Conservation (phyloP, 2,113 vertebrate genomes). For the Morone saxatilis region DNA sequence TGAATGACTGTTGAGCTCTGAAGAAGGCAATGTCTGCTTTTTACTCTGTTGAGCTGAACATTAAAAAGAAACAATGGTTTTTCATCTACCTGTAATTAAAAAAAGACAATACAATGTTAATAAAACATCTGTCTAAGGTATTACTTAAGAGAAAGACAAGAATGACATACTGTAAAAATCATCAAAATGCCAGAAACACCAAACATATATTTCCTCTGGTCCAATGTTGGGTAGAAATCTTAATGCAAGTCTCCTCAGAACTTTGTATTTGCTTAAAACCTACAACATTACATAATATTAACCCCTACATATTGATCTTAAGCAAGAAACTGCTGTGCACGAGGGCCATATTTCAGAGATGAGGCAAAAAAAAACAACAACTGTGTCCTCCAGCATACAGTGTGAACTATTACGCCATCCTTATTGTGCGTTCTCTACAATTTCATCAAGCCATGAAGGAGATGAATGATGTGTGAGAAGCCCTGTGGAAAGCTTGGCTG, state of each 20-base stretch:
- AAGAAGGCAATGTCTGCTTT: background rate
- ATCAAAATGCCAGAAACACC: background rate
- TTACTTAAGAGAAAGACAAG: background rate
- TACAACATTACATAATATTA: background rate
- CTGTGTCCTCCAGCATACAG: slow-evolving; percentile 43
- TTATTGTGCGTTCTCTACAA: slow-evolving; percentile 64
- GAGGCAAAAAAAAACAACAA: slow-evolving; percentile 29
- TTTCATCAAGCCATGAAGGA: slow-evolving; percentile 77
- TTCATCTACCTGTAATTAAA: background rate
- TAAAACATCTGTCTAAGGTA: background rate
- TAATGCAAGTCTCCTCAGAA: background rate
- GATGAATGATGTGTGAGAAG: slow-evolving; percentile 74
- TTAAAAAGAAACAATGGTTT: background rate
- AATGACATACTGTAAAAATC: background rate
- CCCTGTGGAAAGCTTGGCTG: slow-evolving; percentile 59
- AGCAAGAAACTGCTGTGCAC: slow-evolving; percentile 1
- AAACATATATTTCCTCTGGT: background rate
- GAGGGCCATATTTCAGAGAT: slow-evolving; percentile 8
- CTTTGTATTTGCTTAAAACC: background rate
- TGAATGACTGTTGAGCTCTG: background rate
- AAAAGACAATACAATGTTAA: background rate
- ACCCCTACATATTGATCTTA: slow-evolving; percentile 6
- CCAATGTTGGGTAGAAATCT: background rate
- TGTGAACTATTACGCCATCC: slow-evolving; percentile 45
- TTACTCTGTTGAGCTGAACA: background rate